Conservation (phyloP, 2,113 vertebrate genomes). For the Cinclus cinclus region DNA sequence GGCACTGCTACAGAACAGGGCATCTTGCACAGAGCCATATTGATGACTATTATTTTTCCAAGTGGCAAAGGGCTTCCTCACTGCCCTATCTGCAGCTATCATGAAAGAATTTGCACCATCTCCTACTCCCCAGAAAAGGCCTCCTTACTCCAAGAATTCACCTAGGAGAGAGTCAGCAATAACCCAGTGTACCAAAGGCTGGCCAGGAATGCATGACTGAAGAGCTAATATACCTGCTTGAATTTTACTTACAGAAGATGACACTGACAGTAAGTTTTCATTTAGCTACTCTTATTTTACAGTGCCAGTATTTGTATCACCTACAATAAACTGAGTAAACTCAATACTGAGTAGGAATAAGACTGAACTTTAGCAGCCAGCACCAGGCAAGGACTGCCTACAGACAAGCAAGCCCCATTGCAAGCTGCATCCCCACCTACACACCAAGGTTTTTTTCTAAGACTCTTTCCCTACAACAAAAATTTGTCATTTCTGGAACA, state of each 20-base stretch:
- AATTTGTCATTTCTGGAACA: not conserved
- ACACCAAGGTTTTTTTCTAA: not conserved
- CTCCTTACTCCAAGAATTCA: not conserved
- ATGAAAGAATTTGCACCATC: not conserved
- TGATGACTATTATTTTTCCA: not conserved
- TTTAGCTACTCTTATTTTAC: not conserved
- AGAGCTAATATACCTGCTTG: not conserved
- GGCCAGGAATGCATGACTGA: not conserved
- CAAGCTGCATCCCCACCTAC: not conserved
- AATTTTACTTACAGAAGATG: not conserved
- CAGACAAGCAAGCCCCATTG: rapidly evolving
- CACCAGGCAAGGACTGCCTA: not conserved
- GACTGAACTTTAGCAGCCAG: not conserved
- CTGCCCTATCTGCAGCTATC: not conserved
- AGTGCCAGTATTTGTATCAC: not conserved
- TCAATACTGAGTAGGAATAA: not conserved
- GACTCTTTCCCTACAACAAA: not conserved
- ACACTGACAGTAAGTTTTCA: not conserved
- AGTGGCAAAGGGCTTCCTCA: not conserved
- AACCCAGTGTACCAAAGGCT: not conserved
- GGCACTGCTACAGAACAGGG: not conserved
- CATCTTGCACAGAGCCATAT: not conserved
- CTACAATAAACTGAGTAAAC: not conserved
- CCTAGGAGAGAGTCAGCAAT: not conserved
- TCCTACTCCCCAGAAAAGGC: not conserved